Evolutionary conservation across 2,888 invertebrate species (phyloP), one percentile per base, ranked within the genome.

Genomic region (Drosophila rubida): DNA sequence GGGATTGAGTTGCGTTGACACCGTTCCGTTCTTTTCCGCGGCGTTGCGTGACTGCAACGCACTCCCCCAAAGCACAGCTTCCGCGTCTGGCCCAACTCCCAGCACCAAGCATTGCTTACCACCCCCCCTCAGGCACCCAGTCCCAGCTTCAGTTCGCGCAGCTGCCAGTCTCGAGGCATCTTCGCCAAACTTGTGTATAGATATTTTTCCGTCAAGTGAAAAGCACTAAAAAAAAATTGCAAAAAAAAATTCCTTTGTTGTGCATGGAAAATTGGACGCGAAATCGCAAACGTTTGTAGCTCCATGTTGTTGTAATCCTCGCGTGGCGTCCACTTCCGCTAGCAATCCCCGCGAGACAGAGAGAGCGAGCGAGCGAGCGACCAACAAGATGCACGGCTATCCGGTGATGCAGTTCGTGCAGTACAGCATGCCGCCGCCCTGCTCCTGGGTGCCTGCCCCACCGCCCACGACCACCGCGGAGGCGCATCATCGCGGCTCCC

Each of bases 331-430:
- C 35, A 35, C 35, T 30, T 32, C n/a, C 32, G 32, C n/a, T 39
- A 13, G 13, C 7, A 9, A 5, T 32, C 23, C 37, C n/a, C 19
- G 11, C 13, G 19, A 19, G 19, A 1, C 1, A 19, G 19, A 1
- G 19, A 1, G 19, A 19, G 19, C 19, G 19, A 1, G 19, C 1
- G 19, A 1, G 19, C 19, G 19, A 19, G 19, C 25, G 32, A 30
- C 55, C 35, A 35, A 16, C 67, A 79, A 46, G 32, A 94, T 94
- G 94, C 94, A 94, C 83, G 94, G 94, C 60, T 94, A 94, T 92
- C 94, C 94, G 57, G 94, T 94, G 69, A 94, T 94, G 94, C 94
- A 94, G 91, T 94, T 94, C 87, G 93, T 94, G 67, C 94, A 94
- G 80, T 94, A 94, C 88, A 94, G 93, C 90, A 93, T 94, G 86